Evolutionary conservation across 2,113 vertebrate genomes (phyloP).

Genomic region (Gambusia holbrooki): DNA sequence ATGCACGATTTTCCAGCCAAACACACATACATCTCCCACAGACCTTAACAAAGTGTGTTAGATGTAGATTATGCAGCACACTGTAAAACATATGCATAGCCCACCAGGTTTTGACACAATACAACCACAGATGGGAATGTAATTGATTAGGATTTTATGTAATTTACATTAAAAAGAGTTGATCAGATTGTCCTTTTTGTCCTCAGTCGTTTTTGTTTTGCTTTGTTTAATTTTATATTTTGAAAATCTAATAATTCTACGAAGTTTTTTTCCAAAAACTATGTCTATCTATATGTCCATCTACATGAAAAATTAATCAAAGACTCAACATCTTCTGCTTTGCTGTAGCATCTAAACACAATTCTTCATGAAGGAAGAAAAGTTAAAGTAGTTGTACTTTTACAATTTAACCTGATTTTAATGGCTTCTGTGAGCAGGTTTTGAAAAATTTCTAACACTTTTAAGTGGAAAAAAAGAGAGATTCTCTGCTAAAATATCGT

Average conservation of each 20-base stretch:
- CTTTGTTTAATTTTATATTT: background rate
- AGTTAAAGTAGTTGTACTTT: too few relatives aligned
- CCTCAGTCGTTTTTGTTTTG: background rate
- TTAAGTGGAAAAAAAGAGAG: too few relatives aligned
- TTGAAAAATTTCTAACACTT: background rate
- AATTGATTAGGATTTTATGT: background rate
- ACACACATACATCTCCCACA: constrained; percentile 40
- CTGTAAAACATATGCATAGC: background rate
- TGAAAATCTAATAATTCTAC: too few relatives aligned
- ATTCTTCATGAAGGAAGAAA: background rate
- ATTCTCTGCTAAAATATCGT: too few relatives aligned
- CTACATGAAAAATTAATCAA: too few relatives aligned
- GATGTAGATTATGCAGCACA: background rate
- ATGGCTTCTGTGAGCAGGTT: background rate
- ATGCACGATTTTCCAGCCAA: constrained; percentile 33
- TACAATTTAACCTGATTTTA: background rate
- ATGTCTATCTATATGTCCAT: too few relatives aligned
- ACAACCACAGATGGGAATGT: background rate
- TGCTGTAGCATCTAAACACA: background rate
- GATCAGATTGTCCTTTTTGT: too few relatives aligned
- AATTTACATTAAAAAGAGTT: too few relatives aligned
- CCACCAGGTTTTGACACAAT: too few relatives aligned
- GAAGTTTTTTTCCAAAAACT: too few relatives aligned
- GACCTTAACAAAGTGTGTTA: constrained; percentile 11
- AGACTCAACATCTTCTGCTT: background rate